Evolutionary conservation across 2,888 invertebrate genomes (phyloP).

Genomic region (Orthosia incerta): DNA sequence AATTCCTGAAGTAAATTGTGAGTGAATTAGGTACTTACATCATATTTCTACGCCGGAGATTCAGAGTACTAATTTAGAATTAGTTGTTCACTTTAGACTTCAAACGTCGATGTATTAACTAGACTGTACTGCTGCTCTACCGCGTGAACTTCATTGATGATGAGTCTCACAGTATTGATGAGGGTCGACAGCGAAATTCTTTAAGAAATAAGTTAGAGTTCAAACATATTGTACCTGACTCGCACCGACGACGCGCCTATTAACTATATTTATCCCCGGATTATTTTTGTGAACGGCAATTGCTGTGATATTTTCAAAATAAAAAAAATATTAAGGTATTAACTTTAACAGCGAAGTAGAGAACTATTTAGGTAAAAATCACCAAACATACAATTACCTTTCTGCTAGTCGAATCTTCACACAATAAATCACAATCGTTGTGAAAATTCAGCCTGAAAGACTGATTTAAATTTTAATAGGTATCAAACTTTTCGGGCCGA

Average conservation of each 20-base stretch:
- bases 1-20: too few relatives aligned
- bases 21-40: too few relatives aligned
- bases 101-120: slow-evolving; percentile 26
- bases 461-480: slow-evolving; percentile 13
- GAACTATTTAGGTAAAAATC: too few relatives aligned
- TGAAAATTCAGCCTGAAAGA: not conserved
- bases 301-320: not conserved
- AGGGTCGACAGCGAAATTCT: slow-evolving; percentile 34
- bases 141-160: slow-evolving; percentile 24
- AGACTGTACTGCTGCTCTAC: slow-evolving; percentile 1
- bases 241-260: not conserved
- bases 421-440: too few relatives aligned
- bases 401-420: too few relatives aligned
- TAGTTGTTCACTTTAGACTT: slow-evolving; percentile 14
- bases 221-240: not conserved
- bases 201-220: slow-evolving; percentile 33
- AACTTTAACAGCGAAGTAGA: too few relatives aligned
- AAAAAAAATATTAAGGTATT: too few relatives aligned
- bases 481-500: not conserved
- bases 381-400: too few relatives aligned
- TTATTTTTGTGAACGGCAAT: not conserved
- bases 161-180: slow-evolving; percentile 32
- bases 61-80: not conserved
- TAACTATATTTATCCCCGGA: not conserved
- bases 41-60: not conserved